Conservation (phyloP, 2,797 vertebrate genomes). For the Nothura maculosa region DNA sequence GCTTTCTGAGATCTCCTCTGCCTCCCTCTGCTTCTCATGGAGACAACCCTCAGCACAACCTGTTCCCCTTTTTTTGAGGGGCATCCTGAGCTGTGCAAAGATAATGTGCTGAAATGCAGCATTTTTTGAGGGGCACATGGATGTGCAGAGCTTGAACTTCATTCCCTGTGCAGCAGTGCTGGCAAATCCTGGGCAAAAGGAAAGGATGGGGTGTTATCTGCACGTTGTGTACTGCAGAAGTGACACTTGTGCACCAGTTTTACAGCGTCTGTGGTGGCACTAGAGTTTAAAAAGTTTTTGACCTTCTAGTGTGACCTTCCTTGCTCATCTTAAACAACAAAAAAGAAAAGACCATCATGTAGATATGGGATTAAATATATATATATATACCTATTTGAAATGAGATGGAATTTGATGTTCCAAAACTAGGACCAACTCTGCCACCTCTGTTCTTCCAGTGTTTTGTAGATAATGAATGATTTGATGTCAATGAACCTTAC, state of each 20-base stretch:
- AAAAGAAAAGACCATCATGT: background rate
- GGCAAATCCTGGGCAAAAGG: background rate
- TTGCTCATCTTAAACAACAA: background rate
- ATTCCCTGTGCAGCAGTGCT: fast-evolving
- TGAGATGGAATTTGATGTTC: background rate
- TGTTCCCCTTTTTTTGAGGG: too few relatives aligned
- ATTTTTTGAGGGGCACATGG: background rate
- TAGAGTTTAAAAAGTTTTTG: background rate
- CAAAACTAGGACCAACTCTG: fast-evolving
- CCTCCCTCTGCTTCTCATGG: background rate
- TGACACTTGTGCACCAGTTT: background rate
- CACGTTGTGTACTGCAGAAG: background rate
- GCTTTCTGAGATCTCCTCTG: background rate
- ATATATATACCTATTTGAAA: background rate
- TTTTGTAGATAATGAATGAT: background rate
- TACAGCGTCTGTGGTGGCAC: background rate
- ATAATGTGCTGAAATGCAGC: background rate
- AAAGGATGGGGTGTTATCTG: fast-evolving
- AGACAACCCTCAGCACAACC: too few relatives aligned
- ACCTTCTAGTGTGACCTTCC: background rate
- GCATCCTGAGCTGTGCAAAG: background rate
- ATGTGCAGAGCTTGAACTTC: fast-evolving
- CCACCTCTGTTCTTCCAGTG: background rate
- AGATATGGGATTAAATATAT: background rate
- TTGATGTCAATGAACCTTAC: background rate